A percentile compares a stretch with the other conserved stretches of the same genome.
phyloP scores from a whole-genome alignment of 2,113 vertebrate species.

The Ornithorhynchus anatinus region DNA sequence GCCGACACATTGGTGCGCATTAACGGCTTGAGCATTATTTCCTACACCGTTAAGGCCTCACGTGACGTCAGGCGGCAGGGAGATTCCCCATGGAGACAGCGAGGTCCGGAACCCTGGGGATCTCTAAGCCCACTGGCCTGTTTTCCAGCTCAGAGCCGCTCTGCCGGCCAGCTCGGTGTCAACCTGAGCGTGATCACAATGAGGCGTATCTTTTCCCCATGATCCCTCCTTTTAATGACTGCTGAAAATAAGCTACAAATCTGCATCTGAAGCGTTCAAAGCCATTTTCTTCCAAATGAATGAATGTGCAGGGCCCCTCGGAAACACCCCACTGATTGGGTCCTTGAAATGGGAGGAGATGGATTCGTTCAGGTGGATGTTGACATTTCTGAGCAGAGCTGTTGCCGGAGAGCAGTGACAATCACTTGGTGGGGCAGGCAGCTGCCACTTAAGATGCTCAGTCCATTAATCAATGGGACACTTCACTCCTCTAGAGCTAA shows the following conservation, averaged over 20 bases:
- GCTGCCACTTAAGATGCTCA: conserved; percentile 23
- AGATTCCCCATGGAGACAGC: conserved; percentile 52
- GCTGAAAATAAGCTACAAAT: conserved; percentile 48
- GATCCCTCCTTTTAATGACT: conserved; percentile 35
- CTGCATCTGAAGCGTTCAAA: conserved; percentile 40
- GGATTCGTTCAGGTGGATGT: conserved; percentile 36
- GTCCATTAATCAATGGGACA: no score
- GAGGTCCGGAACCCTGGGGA: conserved; percentile 19
- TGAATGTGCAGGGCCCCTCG: conserved; percentile 47
- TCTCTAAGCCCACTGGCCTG: conserved; percentile 19
- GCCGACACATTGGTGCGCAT: conserved; percentile 34
- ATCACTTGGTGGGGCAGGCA: conserved; percentile 43
- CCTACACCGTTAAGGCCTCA: conserved; percentile 39
- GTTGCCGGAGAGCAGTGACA: conserved; percentile 21
- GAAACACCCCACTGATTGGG: conserved; percentile 22
- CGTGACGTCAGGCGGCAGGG: conserved; percentile 45
- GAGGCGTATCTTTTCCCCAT: not conserved
- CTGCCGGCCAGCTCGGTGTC: conserved; percentile 27
- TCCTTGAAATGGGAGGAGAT: conserved; percentile 59
- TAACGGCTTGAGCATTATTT: conserved; percentile 42
- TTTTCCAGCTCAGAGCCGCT: conserved; percentile 19
- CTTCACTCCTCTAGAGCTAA: no score
- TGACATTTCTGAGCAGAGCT: conserved; percentile 35
- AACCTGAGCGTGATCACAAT: not conserved
- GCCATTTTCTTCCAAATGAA: conserved; percentile 62